Percentiles rank a stretch among this genome's conserved stretches.
Evolutionary conservation across 2,113 vertebrate genomes (phyloP).

Genomic region (Sakesphorus luctuosus): DNA sequence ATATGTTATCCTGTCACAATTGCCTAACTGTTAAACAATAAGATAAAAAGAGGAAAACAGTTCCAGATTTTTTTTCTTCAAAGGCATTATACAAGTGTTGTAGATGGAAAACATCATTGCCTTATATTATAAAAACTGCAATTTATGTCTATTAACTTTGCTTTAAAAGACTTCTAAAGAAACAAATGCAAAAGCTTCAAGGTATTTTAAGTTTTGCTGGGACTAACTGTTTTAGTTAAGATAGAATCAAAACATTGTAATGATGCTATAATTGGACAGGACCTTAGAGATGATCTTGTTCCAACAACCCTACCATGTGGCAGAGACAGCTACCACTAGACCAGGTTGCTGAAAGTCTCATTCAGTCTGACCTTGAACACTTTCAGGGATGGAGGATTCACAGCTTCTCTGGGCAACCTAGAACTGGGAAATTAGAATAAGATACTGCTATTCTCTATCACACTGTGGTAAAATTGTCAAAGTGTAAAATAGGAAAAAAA

Average conservation of each 20-base stretch:
- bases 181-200: background rate
- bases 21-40: background rate
- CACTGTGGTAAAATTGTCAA: background rate
- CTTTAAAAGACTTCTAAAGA: background rate
- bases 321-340: background rate
- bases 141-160: background rate
- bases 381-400: background rate
- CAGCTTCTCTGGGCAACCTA: background rate
- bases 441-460: background rate
- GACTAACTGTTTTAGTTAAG: background rate
- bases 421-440: background rate
- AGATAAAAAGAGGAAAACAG: background rate
- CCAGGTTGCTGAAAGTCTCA: background rate
- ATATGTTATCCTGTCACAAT: background rate
- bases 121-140: background rate
- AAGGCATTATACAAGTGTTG: background rate
- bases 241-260: background rate
- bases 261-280: background rate
- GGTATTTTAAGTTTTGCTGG: background rate
- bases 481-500: background rate
- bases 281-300: background rate
- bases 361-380: background rate
- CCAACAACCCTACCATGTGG: fast-evolving
- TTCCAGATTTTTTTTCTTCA: background rate
- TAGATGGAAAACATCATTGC: background rate